Base-by-base conservation (phyloP, 2,797 vertebrate genomes). In the Sebastes trivittatus region DNA sequence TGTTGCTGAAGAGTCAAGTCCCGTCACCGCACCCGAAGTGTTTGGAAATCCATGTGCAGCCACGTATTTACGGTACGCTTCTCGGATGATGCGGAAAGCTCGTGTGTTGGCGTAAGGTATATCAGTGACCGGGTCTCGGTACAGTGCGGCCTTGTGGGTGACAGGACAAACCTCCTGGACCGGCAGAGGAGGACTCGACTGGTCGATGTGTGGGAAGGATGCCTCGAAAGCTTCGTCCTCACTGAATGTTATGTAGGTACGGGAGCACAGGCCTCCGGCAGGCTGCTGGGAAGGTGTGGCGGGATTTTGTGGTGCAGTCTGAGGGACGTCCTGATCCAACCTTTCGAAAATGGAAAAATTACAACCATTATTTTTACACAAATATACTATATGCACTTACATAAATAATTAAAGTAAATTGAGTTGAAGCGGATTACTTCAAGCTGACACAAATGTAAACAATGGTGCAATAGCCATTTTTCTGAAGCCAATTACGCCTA, bases 61-160 rank as follows among this genome's bases (percentile, higher is more conserved):
- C 77, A 99, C 97, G 22, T 99, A 99, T 71, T 99, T 99, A 42
- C 97, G 96, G 86, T 99, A 99, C 0, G 98, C 97, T 73, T 99
- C 98, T 0, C 98, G 96, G 86, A 99, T 98, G 92, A 99, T 99
- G 82, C 97, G 97, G 95, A 99, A 99, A 76, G 98, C 97, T 1
- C 97, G 95, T 2, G 96, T 93, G 74, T 96, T 98, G 67, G 97
- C 96, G 1, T 99, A 99, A 0, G 98, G 97, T 71, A 99, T 99
- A 88, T 99, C 98, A 0, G 98, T 99, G 82, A 99, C 96, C 1
- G 98, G 98, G 90, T 99, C 98, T 0, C 97, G 95, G 93, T 99
- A 99, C 0, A 98, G 91, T 0, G 98, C 98, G 0, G 97, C 95
- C 36, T 97, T 97, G 89, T 99, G 98, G 52, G 98, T 99, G 67